These are phyloP conservation scores for Apis dorsata DNA, from an alignment of 1,140 invertebrate species.

Conservation along the genomic window DNA sequence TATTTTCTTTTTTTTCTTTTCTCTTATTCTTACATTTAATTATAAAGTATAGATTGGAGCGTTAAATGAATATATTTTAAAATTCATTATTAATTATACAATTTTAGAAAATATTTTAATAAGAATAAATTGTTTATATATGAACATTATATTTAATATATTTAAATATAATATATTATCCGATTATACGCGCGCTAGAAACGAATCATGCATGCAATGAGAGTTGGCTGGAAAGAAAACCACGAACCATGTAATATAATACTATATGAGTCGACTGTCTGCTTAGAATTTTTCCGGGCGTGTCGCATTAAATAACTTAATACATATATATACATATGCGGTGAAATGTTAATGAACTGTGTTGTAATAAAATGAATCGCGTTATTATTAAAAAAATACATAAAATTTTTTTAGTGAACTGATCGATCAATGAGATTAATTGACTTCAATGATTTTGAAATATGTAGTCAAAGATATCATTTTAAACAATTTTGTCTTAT, in stretches of 20 bases:
- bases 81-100: neutral
- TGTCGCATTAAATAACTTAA: constrained; percentile 52
- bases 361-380: neutral
- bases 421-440: too few relatives aligned
- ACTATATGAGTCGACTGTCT: constrained; percentile 42
- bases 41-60: too few relatives aligned
- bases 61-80: neutral
- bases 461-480: neutral
- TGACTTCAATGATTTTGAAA: neutral
- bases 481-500: neutral
- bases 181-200: constrained; percentile 8
- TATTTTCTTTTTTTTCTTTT: neutral
- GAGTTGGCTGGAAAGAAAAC: constrained; percentile 60
- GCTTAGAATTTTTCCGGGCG: constrained; percentile 60
- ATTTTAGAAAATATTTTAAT: neutral
- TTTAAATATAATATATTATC: neutral
- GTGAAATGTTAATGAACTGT: constrained; percentile 54
- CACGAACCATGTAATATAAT: constrained; percentile 60
- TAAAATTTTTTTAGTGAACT: neutral
- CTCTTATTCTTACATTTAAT: neutral
- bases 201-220: constrained; percentile 52
- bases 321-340: constrained; percentile 26
- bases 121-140: neutral
- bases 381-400: neutral
- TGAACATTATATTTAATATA: neutral